Evolutionary conservation across 2,113 vertebrate genomes (phyloP).

Genomic region (Patagioenas fasciata): DNA sequence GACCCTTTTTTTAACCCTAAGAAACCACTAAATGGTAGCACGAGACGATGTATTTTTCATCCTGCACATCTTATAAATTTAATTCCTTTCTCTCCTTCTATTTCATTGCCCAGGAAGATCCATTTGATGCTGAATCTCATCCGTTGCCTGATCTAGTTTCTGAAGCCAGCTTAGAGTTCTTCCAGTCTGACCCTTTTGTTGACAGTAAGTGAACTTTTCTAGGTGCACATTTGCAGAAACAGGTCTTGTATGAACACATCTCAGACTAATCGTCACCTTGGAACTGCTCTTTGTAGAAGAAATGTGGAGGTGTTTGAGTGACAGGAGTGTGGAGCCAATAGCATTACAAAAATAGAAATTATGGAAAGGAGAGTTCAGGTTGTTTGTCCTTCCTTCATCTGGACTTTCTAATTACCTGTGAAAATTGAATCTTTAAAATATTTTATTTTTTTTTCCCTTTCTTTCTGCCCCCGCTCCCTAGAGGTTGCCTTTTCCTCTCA

Average conservation of each 20-base stretch:
- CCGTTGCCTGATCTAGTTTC: conserved; percentile 74
- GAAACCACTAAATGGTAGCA: background rate
- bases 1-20: background rate
- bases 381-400: background rate
- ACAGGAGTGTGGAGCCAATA: background rate
- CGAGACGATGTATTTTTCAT: background rate
- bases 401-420: background rate
- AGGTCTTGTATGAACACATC: background rate
- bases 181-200: conserved; percentile 93
- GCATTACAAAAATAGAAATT: background rate
- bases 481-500: background rate
- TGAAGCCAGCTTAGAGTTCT: conserved; percentile 87
- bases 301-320: background rate
- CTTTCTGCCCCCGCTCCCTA: background rate
- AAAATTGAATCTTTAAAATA: background rate
- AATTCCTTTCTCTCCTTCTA: conserved; percentile 24
- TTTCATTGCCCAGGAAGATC: conserved; percentile 76
- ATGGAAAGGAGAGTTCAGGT: background rate
- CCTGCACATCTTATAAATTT: conserved; percentile 9
- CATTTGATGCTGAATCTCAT: conserved; percentile 82
- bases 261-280: background rate
- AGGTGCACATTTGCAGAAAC: background rate
- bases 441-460: too few relatives aligned
- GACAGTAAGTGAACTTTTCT: conserved; percentile 84
- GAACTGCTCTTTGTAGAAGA: background rate